Percentiles rank a stretch among this genome's conserved stretches.
phyloP scores from a whole-genome alignment of 53 echinoderm and acorn worm species.

The Temnopleurus reevesii region DNA sequence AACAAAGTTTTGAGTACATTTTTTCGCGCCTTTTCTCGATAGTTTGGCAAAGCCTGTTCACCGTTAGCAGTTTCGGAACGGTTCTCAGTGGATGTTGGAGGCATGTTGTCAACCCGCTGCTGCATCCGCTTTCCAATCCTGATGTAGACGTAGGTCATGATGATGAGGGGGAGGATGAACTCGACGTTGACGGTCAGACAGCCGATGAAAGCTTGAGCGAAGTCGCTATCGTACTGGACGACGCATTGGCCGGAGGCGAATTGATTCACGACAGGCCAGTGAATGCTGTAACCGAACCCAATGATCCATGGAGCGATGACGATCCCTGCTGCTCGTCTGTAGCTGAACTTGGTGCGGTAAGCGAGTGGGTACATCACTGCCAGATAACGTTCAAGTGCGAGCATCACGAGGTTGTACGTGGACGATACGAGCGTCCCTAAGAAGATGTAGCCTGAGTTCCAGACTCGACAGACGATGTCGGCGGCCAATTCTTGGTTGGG shows the following conservation, averaged over 20 bases:
- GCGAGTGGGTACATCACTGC: slow-evolving; percentile 68
- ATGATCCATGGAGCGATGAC: slow-evolving; percentile 60
- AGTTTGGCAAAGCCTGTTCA: background rate
- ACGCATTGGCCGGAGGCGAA: slow-evolving; percentile 50
- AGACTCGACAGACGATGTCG: slow-evolving; percentile 57
- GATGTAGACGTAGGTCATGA: slow-evolving; percentile 73
- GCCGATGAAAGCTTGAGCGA: slow-evolving; percentile 44
- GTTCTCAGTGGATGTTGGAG: background rate
- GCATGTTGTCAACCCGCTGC: background rate
- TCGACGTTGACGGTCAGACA: slow-evolving; percentile 56
- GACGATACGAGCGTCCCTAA: slow-evolving; percentile 64
- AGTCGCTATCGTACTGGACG: slow-evolving; percentile 16
- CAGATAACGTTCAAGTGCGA: slow-evolving; percentile 72
- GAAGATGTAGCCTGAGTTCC: slow-evolving; percentile 72
- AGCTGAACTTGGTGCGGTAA: slow-evolving; percentile 59
- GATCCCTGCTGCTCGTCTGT: slow-evolving; percentile 36
- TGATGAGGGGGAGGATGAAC: slow-evolving; percentile 58
- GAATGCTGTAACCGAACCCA: slow-evolving; percentile 57
- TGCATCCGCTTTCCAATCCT: slow-evolving; percentile 46
- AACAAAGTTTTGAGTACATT: slow-evolving; percentile 56
- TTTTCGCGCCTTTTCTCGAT: slow-evolving; percentile 28
- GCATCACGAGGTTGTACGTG: slow-evolving; percentile 67
- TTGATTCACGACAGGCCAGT: slow-evolving; percentile 53
- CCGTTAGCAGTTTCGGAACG: background rate
- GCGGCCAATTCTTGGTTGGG: slow-evolving; percentile 15